These are phyloP conservation scores for Arrhopalites spinosus DNA, from an alignment of 2,888 invertebrate genomes.

Conservation along the genomic window DNA sequence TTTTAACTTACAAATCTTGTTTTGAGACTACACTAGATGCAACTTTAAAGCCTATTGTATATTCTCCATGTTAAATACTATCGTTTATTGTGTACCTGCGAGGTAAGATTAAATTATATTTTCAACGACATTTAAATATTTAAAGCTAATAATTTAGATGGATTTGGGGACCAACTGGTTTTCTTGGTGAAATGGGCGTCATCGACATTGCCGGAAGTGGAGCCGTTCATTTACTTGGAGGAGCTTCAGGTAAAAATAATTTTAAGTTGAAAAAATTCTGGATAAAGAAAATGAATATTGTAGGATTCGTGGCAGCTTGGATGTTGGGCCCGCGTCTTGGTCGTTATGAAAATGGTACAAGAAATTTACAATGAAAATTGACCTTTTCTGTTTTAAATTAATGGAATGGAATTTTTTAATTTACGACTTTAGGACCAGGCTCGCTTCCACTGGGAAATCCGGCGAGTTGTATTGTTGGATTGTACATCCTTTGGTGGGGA, in stretches of 20 bases:
- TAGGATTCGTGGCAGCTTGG: conserved; percentile 55
- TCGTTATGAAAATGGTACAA: conserved; percentile 59
- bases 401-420: no score
- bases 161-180: conserved; percentile 59
- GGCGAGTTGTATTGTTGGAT: conserved; percentile 59
- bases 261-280: not conserved
- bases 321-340: conserved; percentile 57
- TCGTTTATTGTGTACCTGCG: conserved; percentile 61
- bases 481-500: conserved; percentile 63
- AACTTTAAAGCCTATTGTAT: conserved; percentile 59
- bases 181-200: conserved; percentile 59
- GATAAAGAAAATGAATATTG: not conserved
- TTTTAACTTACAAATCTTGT: no score
- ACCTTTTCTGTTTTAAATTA: no score
- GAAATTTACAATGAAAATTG: no score
- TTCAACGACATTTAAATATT: not conserved
- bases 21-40: no score
- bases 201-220: conserved; percentile 61
- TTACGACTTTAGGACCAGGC: no score
- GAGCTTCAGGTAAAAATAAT: conserved; percentile 57
- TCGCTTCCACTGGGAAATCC: conserved; percentile 59
- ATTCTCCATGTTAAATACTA: conserved; percentile 60
- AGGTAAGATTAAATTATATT: conserved; percentile 21
- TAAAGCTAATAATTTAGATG: no score
- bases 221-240: conserved; percentile 61